Base-by-base conservation (phyloP, 2,888 invertebrate species). In the Cephus nigrinus region DNA sequence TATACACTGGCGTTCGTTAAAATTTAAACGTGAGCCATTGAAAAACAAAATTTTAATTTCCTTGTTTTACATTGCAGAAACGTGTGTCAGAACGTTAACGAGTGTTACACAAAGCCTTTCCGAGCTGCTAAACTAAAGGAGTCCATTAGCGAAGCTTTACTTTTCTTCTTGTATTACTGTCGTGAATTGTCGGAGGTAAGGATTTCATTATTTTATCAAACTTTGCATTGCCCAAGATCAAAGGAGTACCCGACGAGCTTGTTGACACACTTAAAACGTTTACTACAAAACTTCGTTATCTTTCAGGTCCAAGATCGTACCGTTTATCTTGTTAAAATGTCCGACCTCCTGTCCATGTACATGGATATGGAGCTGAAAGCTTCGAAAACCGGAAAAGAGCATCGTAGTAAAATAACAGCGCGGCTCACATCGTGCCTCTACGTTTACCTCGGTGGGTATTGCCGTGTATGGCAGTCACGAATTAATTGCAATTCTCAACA, bases 321-420 rank as follows among this genome's bases (percentile, higher is more conserved):
- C 73, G 81, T 83, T 76, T 92, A 92, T 85, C 85, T 92, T 83
- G 90, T 90, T 79, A 87, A 88, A 77, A 92, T 92, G 92, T 91
- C 92, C 40, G 90, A 92, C 81, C 83, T 92, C 68, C 84, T 92
- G 82, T 91, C 92, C 12, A 87, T 92, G 86, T 92, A 92, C 82
- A 87, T 92, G 84, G 92, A 92, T 80, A 88, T 92, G 89, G 92
- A 92, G 86, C 86, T 92, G 73, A 90, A 91, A 81, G 90, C 91
- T 32, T 86, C 92, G 85, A 90, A 84, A 84, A 86, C 85, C 77
- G 88, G 85, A 32, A 86, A 78, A 79, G 90, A 90, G 76, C 84
- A 87, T 79, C 83, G 83, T 77, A 85, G 83, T 73, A 86, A 86
- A 84, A 89, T 91, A 80, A 88, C 89, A 73, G 86, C 87, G 73